Evolutionary conservation across 2,113 vertebrate genomes (phyloP).

Genomic region (Corythornis madagascariensis): DNA sequence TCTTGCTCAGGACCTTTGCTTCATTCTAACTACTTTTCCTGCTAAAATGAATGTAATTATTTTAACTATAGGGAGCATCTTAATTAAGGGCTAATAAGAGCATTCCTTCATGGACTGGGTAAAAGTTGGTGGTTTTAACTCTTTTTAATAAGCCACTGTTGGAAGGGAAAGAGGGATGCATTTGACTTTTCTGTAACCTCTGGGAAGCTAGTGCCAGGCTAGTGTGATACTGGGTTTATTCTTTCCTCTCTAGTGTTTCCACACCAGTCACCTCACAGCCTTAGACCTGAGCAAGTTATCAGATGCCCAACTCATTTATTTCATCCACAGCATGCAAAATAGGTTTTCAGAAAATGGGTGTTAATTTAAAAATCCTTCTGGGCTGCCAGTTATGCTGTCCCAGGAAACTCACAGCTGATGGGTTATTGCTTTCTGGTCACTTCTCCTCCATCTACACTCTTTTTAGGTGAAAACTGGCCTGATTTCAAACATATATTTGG

Average conservation of each 20-base stretch:
- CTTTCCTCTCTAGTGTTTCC: neutral
- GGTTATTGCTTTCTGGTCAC: neutral
- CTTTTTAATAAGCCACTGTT: neutral
- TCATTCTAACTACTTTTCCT: neutral
- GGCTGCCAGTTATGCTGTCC: neutral
- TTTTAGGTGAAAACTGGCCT: neutral
- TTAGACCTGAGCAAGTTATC: neutral
- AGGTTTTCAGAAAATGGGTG: neutral
- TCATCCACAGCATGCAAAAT: neutral
- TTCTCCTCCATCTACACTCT: neutral
- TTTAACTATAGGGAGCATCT: neutral
- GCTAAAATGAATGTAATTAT: neutral
- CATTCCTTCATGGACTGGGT: neutral
- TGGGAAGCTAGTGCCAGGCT: neutral
- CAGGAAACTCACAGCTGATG: neutral
- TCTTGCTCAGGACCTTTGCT: neutral
- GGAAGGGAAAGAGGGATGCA: neutral
- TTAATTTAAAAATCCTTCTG: conserved; percentile 2
- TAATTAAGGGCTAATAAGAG: neutral
- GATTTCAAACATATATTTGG: neutral
- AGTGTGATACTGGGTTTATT: neutral
- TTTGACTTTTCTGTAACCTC: neutral
- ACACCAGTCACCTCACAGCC: neutral
- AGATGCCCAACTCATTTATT: neutral
- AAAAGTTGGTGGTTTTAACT: neutral